Conservation (phyloP, 2,113 vertebrate genomes). For the Indri indri region DNA sequence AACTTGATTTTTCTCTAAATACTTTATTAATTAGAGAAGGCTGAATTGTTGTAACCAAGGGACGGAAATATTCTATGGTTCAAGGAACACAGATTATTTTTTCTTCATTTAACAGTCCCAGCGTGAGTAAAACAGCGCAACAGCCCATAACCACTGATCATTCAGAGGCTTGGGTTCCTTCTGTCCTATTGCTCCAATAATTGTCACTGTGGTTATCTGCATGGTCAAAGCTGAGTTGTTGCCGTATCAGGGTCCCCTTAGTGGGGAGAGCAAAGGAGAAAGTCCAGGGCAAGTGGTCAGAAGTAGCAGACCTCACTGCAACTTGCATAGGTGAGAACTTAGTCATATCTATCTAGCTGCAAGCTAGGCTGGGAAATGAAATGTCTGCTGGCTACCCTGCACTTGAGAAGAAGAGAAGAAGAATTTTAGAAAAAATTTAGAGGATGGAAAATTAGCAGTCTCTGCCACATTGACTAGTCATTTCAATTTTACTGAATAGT, state of each 20-base stretch:
- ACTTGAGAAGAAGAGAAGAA: neutral
- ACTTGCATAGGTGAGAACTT: neutral
- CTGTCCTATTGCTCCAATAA: neutral
- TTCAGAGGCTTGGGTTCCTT: neutral
- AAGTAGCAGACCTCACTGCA: neutral
- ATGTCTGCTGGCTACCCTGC: neutral
- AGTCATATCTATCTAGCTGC: neutral
- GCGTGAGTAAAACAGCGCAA: neutral
- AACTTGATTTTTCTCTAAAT: slow-evolving; percentile 43
- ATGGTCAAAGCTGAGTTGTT: neutral
- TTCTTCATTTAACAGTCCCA: neutral
- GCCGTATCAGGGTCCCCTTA: neutral
- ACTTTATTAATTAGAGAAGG: slow-evolving; percentile 12
- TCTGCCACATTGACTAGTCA: neutral
- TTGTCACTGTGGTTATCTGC: neutral
- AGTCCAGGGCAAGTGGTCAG: neutral
- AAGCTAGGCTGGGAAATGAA: neutral
- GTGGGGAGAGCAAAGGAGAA: neutral
- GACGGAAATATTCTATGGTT: neutral
- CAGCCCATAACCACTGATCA: neutral
- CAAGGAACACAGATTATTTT: neutral
- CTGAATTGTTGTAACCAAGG: neutral
- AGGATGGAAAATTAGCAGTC: neutral
- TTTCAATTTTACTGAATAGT: neutral
- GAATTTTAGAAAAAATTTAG: neutral